Evolutionary conservation across 2,797 vertebrate species (phyloP), one percentile per base, ranked within the genome.

Genomic region (Artibeus lituratus): DNA sequence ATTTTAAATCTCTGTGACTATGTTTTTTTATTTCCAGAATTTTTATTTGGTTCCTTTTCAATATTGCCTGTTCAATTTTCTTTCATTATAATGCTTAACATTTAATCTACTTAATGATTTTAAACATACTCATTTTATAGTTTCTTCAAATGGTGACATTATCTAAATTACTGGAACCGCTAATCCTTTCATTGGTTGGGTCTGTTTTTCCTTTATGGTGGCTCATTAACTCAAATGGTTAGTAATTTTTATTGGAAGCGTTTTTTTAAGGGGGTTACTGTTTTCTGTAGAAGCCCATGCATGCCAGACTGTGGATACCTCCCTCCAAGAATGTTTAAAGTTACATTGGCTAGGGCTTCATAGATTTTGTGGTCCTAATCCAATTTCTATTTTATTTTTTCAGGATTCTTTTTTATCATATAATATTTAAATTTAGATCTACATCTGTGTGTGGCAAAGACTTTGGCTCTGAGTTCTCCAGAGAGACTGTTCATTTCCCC

Each of bases 61-160:
- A 32, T 85, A 42, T 4, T 84, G n/a, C 10, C 49, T 76, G 10
- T 74, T 67, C 39, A n/a, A n/a, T n/a, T n/a, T n/a, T 80, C 26
- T 70, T 92, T 93, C 35, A 91, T 24, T 59, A 49, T 49, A 39
- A 49, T 76, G 57, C 87, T 90, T 88, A 70, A 32, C 47, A 94
- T 93, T 93, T 32, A 77, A 85, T 85, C 65, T 90, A 87, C 65
- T 90, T 90, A 51, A 57, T 76, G 44, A 76, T 93, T 93, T 18
- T 81, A 70, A 91, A 59, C 24, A 53, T 67, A 82, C 11, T 84
- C 29, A 93, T 42, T 87, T 94, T 77, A 89, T 53, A 59, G 55
- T 82, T 95, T 89, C 51, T 90, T 87, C 47, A 72, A 11, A 39
- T 80, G 76, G 24, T 85, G 65, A 35, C 69, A 77, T 57, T 70